These are phyloP conservation scores for Eriocheir sinensis DNA, from an alignment of 1,140 invertebrate genomes.

Conservation along the genomic window DNA sequence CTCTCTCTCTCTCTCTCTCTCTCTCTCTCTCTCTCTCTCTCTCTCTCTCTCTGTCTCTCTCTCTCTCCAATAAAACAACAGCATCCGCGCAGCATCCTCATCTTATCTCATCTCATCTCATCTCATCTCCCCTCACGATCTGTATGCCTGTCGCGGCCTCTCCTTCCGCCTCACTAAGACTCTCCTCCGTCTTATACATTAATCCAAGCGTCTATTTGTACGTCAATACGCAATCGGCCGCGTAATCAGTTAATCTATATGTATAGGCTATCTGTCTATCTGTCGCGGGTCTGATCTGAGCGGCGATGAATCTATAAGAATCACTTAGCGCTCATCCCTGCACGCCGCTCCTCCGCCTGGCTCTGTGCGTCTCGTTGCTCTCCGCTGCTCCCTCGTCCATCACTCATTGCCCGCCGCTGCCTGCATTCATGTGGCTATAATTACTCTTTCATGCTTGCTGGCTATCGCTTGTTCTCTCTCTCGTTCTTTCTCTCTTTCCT, in stretches of 20 bases:
- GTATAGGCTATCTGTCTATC: slow-evolving; percentile 14
- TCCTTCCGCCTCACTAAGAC: neutral
- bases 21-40: slow-evolving; percentile 22
- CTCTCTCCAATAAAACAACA: neutral
- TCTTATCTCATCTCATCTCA: no score
- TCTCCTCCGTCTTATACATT: neutral
- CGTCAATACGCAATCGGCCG: neutral
- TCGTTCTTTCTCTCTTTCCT: neutral
- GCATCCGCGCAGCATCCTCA: neutral
- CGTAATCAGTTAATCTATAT: slow-evolving; percentile 17
- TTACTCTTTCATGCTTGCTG: no score
- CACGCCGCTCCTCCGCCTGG: no score
- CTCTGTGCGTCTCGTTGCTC: neutral
- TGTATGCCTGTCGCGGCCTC: neutral
- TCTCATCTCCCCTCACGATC: neutral
- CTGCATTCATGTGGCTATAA: neutral
- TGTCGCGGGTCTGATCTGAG: neutral
- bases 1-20: slow-evolving; percentile 22
- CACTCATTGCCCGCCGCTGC: neutral
- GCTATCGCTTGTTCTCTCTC: no score
- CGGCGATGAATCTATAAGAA: neutral
- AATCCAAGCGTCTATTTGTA: neutral
- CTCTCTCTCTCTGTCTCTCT: neutral
- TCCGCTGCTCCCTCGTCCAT: neutral
- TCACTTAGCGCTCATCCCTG: no score